Conservation (phyloP, 2,888 invertebrate species). For the Lithophane ornitopus region DNA sequence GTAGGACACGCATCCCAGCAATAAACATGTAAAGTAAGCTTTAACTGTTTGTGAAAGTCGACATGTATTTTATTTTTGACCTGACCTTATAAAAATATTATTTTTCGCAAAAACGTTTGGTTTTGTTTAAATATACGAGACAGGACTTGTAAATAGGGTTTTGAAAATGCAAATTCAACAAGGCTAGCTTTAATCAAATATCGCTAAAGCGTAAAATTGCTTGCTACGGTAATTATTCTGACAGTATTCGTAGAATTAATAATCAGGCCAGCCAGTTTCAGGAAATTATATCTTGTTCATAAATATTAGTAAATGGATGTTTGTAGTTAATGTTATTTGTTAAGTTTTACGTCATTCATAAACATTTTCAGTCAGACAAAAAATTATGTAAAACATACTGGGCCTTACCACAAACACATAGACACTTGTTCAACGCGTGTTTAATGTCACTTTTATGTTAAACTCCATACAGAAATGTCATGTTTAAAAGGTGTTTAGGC, state of each 20-base stretch:
- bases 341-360: background rate
- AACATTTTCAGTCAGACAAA: background rate
- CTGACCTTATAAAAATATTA: conserved; percentile 23
- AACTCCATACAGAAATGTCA: too few relatives aligned
- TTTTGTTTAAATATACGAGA: conserved; percentile 4
- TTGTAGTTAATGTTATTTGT: background rate
- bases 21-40: conserved; percentile 50
- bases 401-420: too few relatives aligned
- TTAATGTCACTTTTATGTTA: too few relatives aligned
- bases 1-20: conserved; percentile 61
- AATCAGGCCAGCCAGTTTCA: background rate
- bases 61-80: conserved; percentile 42
- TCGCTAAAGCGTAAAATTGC: background rate
- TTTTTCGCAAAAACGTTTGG: conserved; percentile 1
- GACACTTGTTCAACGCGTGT: too few relatives aligned
- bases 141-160: background rate
- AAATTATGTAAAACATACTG: background rate
- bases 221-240: background rate
- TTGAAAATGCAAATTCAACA: background rate
- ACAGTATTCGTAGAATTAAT: conserved; percentile 11
- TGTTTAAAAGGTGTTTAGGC: too few relatives aligned
- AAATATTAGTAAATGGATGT: background rate
- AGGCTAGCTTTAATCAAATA: background rate
- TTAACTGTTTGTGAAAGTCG: conserved; percentile 32
- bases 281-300: conserved; percentile 5